A percentile compares a stretch with the other conserved stretches of the same genome.
phyloP scores from a whole-genome alignment of 23 tunicate genomes.

The Ascidia mentula region DNA sequence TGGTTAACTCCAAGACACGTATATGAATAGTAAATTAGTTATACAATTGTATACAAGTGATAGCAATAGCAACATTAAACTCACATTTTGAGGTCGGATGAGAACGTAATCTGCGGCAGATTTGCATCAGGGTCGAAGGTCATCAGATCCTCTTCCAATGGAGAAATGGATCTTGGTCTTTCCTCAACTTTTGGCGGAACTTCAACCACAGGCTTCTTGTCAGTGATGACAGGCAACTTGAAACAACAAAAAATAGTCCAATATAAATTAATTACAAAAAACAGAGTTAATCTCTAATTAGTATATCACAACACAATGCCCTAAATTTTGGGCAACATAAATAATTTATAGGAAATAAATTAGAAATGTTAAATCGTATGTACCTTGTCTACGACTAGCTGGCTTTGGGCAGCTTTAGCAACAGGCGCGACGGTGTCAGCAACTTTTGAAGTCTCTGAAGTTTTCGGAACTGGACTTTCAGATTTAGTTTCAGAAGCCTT shows the following conservation, averaged over 20 bases:
- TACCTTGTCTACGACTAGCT: not conserved
- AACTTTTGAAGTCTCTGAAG: too few species aligned
- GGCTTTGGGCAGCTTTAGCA: not conserved
- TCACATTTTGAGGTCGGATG: conserved; percentile 71
- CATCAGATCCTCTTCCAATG: conserved; percentile 63
- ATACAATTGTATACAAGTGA: too few species aligned
- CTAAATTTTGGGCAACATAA: too few species aligned
- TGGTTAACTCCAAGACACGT: too few species aligned
- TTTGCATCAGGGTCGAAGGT: conserved; percentile 74
- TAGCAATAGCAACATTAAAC: too few species aligned
- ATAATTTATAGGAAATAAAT: too few species aligned
- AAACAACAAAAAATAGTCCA: too few species aligned
- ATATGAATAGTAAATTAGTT: too few species aligned
- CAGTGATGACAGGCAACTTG: not conserved
- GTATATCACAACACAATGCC: too few species aligned
- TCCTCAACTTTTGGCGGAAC: conserved; percentile 8
- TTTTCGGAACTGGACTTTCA: conserved; percentile 20
- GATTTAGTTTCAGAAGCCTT: conserved; percentile 15
- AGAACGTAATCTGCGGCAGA: conserved; percentile 44
- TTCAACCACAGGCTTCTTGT: not conserved
- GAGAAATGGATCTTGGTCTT: conserved; percentile 32
- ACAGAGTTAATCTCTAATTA: too few species aligned
- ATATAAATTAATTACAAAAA: too few species aligned
- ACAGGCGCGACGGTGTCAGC: not conserved
- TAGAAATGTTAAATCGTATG: too few species aligned